Evolutionary conservation across 2,113 vertebrate genomes (phyloP), one percentile per base, ranked within the genome.

Genomic region (Catharus bicknelli): DNA sequence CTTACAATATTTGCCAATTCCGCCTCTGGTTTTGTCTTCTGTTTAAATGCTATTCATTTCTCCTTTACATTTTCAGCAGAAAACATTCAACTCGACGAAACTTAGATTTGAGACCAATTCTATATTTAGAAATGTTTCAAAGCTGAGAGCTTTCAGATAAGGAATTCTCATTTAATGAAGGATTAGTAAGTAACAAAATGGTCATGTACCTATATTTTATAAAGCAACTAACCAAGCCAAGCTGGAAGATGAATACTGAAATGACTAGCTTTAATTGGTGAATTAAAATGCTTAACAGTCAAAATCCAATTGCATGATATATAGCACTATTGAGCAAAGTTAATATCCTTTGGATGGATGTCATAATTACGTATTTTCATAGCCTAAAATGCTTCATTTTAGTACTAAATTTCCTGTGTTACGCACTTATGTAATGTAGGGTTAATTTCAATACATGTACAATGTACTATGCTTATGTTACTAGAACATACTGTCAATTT

Each of bases 41-140:
- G 7, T 74, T 90, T 93, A 94, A 93, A 88, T 73, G 53, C 17
- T 76, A 57, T 84, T 91, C 26, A 66, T 81, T 88, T 83, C 30
- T 75, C 23, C 48, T 81, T 72, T 86, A 80, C 23, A 64, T 67
- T 86, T 73, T 75, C 48, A 77, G 57, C 61, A 81, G 53, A 88
- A 94, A 88, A 78, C n/a, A 84, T 72, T 53, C 5, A 3, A 74
- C 34, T 64, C 40, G 43, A 72, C 4, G 11, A 93, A 78, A 88
- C 66, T 78, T 64, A 75, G 36, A 92, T 68, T 79, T 87, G n/a
- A 45, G 42, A 94, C 11, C 22, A 75, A 68, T 45, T 78, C 57
- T 90, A 50, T 74, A 68, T 81, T 86, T 76, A 84, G 77, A 86
- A 90, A 75, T 61, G 62, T 86, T 88, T 91, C 77, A 94, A 72